Conservation (phyloP, 2,797 vertebrate genomes). For the Eulemur rubriventer region DNA sequence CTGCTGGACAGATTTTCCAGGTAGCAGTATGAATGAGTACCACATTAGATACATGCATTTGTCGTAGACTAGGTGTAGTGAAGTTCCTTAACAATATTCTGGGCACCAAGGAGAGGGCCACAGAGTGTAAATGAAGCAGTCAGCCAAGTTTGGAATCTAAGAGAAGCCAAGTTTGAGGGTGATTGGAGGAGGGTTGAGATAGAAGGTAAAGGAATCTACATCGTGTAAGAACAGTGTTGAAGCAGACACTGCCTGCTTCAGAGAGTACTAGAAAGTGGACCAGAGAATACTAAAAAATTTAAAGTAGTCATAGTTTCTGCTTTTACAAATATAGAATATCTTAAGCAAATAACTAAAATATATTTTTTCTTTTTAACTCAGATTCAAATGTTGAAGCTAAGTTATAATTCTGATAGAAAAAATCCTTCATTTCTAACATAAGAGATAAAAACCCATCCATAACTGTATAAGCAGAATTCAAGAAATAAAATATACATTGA, state of each 20-base stretch:
- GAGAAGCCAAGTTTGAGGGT: neutral
- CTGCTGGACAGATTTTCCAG: neutral
- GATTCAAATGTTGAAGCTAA: slow-evolving; percentile 19
- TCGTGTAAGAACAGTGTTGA: neutral
- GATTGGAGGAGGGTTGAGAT: neutral
- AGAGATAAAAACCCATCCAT: neutral
- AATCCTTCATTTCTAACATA: neutral
- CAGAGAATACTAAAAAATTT: neutral
- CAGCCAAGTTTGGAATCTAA: neutral
- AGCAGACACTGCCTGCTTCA: neutral
- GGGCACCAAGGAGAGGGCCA: neutral
- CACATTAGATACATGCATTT: neutral
- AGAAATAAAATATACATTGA: slow-evolving; percentile 29
- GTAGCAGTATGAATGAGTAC: neutral
- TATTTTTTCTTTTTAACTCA: neutral
- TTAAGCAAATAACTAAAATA: neutral
- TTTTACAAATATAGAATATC: neutral
- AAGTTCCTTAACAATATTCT: neutral
- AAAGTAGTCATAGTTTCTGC: neutral
- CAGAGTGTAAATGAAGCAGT: neutral
- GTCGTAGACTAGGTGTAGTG: neutral
- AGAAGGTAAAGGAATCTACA: neutral
- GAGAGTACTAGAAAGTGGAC: neutral
- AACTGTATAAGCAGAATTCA: slow-evolving; percentile 29
- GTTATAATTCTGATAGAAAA: slow-evolving; percentile 15